Percentiles rank a stretch among this genome's conserved stretches.
These are phyloP conservation scores for Danio aesculapii DNA, from an alignment of 2,797 vertebrate genomes.

Conservation along the genomic window DNA sequence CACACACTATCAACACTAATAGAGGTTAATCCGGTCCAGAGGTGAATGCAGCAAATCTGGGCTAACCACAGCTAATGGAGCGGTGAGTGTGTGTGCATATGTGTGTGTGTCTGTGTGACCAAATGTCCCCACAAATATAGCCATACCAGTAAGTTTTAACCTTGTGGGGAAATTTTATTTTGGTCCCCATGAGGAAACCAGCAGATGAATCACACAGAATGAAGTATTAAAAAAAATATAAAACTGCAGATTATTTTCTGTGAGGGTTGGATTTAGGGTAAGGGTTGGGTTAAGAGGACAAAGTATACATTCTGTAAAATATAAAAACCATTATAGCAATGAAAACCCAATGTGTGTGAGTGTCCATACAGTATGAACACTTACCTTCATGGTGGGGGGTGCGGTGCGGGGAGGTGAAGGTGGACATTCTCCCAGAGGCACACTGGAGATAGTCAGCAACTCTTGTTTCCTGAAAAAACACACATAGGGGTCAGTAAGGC, in stretches of 20 bases:
- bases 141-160: too few relatives aligned
- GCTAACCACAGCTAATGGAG: neutral
- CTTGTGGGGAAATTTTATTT: too few relatives aligned
- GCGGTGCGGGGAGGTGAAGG: conserved; percentile 92
- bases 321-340: too few relatives aligned
- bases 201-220: too few relatives aligned
- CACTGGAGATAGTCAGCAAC: conserved; percentile 88
- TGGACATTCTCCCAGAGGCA: conserved; percentile 86
- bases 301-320: too few relatives aligned
- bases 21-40: conserved; percentile 1
- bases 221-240: too few relatives aligned
- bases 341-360: too few relatives aligned
- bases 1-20: neutral
- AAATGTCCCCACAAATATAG: neutral
- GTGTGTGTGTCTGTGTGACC: conserved; percentile 17
- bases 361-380: conserved; percentile 36
- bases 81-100: conserved; percentile 16
- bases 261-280: too few relatives aligned
- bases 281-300: too few relatives aligned
- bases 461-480: conserved; percentile 91
- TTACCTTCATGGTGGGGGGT: conserved; percentile 95
- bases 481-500: conserved; percentile 33
- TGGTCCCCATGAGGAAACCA: too few relatives aligned
- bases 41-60: neutral
- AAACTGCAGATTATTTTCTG: too few relatives aligned